A percentile compares a stretch with the other conserved stretches of the same genome.
These are phyloP conservation scores for Echinarachnius parma DNA, from an alignment of 53 echinoderm and acorn worm species.

Conservation along the genomic window DNA sequence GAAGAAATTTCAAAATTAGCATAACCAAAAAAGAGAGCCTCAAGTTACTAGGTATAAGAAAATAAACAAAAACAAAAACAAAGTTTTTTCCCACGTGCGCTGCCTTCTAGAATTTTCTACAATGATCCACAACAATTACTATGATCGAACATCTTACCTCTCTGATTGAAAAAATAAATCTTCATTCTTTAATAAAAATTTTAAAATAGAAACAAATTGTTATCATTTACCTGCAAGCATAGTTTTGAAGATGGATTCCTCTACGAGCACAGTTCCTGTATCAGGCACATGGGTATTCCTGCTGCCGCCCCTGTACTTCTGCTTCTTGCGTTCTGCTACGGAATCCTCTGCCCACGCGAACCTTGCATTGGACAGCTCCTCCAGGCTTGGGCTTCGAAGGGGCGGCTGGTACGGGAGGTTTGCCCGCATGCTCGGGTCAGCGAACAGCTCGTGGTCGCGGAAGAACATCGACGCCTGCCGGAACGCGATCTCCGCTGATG, in stretches of 20 bases:
- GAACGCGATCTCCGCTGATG: slow-evolving; percentile 91
- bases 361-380: slow-evolving; percentile 85
- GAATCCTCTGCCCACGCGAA: slow-evolving; percentile 86
- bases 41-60: too few species aligned
- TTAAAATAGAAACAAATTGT: too few species aligned
- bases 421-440: slow-evolving; percentile 88
- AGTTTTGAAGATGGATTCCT: slow-evolving; percentile 88
- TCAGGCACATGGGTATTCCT: too few species aligned
- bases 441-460: slow-evolving; percentile 85
- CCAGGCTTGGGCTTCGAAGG: slow-evolving; percentile 78
- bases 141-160: too few species aligned
- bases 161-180: too few species aligned
- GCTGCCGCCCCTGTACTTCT: slow-evolving; percentile 36
- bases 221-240: slow-evolving; percentile 92
- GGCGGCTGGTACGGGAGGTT: slow-evolving; percentile 87
- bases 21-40: too few species aligned
- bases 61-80: too few species aligned
- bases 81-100: too few species aligned
- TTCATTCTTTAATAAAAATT: too few species aligned
- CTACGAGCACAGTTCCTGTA: slow-evolving; percentile 77
- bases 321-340: slow-evolving; percentile 27
- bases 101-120: too few species aligned
- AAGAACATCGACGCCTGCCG: slow-evolving; percentile 93
- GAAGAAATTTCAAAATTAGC: too few species aligned
- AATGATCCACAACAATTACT: too few species aligned